These are phyloP conservation scores for Agriopis marginaria DNA, from an alignment of 2,888 invertebrate genomes.

Conservation along the genomic window DNA sequence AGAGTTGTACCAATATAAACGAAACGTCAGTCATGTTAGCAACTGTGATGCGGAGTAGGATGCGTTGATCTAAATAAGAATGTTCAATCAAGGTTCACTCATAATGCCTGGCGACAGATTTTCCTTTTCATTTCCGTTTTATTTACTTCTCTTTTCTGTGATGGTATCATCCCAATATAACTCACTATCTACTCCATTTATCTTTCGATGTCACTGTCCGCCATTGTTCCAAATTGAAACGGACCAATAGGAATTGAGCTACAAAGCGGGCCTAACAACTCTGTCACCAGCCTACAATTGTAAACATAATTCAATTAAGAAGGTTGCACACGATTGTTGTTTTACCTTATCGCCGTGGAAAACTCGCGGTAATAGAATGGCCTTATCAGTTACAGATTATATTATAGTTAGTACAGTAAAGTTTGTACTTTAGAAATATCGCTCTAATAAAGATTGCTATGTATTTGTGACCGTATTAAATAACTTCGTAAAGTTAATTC, in stretches of 20 bases:
- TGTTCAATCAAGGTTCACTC: no score
- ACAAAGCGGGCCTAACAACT: conserved; percentile 39
- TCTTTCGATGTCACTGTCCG: conserved; percentile 49
- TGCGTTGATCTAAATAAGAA: no score
- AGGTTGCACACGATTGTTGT: conserved; percentile 40
- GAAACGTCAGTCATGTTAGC: no score
- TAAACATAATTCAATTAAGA: conserved; percentile 83
- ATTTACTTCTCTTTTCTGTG: no score
- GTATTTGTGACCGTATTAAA: conserved; percentile 23
- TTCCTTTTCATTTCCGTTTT: no score
- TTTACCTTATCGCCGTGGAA: conserved; percentile 64
- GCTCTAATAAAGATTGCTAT: not conserved
- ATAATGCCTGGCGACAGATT: no score
- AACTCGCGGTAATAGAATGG: conserved; percentile 67
- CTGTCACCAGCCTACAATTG: conserved; percentile 47
- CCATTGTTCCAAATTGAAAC: conserved; percentile 70
- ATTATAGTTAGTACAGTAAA: conserved; percentile 13
- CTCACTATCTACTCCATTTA: conserved; percentile 16
- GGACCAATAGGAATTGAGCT: conserved; percentile 63
- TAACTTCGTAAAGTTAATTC: conserved; percentile 35
- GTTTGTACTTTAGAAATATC: conserved; percentile 3
- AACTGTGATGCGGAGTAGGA: no score
- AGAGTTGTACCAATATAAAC: no score
- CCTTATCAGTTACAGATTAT: conserved; percentile 54
- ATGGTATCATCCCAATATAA: not conserved